phyloP scores from a whole-genome alignment of 92 coral and sea anemone genomes.

The Paragorgia papillata region DNA sequence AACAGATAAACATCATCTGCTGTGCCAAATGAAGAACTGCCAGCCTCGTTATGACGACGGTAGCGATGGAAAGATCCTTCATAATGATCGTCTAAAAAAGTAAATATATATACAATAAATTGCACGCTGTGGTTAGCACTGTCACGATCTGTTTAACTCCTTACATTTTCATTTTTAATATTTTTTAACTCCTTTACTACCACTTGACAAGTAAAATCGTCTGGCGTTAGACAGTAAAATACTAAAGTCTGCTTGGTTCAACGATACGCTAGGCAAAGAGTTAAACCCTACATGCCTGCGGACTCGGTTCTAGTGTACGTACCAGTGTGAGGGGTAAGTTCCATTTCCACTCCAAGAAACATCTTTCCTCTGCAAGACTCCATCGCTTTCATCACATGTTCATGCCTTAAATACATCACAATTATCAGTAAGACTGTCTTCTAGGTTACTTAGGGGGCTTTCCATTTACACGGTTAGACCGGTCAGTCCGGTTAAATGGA shows the following conservation, averaged over 20 bases:
- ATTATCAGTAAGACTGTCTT: no score
- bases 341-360: constrained; percentile 97
- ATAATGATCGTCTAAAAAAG: constrained; percentile 68
- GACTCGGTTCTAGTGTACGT: neutral
- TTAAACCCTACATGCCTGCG: no score
- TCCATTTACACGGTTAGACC: no score
- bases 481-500: no score
- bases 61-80: constrained; percentile 71
- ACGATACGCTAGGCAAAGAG: no score
- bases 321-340: constrained; percentile 78
- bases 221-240: no score
- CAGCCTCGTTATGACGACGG: constrained; percentile 68
- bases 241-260: no score
- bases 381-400: constrained; percentile 87
- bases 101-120: neutral
- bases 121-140: neutral
- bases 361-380: constrained; percentile 90
- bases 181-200: no score
- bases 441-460: no score
- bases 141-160: no score
- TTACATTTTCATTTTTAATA: no score
- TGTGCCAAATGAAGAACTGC: constrained; percentile 27
- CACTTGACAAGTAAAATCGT: no score
- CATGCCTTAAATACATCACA: constrained; percentile 74
- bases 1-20: constrained; percentile 85